Percentiles rank a stretch among this genome's conserved stretches.
Evolutionary conservation across 2,888 invertebrate species (phyloP).

Genomic region (Limnephilus lunatus): DNA sequence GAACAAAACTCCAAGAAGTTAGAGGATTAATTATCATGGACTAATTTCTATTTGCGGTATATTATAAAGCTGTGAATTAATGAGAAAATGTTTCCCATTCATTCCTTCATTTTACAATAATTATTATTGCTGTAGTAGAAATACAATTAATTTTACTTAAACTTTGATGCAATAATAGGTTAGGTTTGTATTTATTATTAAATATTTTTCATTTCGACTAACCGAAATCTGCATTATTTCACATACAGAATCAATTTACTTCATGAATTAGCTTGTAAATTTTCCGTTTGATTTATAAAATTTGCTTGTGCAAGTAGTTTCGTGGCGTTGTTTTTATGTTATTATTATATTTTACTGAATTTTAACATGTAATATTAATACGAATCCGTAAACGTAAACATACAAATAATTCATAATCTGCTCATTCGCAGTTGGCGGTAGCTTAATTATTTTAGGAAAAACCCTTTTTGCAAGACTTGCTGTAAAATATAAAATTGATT

Average conservation of each 20-base stretch:
- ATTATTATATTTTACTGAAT: background rate
- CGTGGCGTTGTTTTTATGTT: background rate
- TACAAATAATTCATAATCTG: no score
- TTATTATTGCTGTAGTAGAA: background rate
- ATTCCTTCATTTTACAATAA: background rate
- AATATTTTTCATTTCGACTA: background rate
- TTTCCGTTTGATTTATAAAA: background rate
- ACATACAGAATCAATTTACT: background rate
- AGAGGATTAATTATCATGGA: background rate
- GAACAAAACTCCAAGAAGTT: background rate
- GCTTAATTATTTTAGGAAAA: no score
- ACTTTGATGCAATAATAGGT: conserved; percentile 36
- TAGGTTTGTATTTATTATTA: conserved; percentile 20
- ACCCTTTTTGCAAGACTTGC: no score
- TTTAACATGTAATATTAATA: background rate
- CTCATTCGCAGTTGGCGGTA: no score
- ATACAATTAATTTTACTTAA: conserved; percentile 9
- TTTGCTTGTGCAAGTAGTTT: background rate
- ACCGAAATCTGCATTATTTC: background rate
- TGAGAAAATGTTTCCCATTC: background rate
- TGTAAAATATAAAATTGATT: no score
- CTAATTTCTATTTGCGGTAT: background rate
- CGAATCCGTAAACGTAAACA: no score
- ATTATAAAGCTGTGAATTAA: background rate
- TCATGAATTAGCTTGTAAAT: background rate